phyloP scores from a whole-genome alignment of 2,888 invertebrate species.

The Drosophila multiciliata region DNA sequence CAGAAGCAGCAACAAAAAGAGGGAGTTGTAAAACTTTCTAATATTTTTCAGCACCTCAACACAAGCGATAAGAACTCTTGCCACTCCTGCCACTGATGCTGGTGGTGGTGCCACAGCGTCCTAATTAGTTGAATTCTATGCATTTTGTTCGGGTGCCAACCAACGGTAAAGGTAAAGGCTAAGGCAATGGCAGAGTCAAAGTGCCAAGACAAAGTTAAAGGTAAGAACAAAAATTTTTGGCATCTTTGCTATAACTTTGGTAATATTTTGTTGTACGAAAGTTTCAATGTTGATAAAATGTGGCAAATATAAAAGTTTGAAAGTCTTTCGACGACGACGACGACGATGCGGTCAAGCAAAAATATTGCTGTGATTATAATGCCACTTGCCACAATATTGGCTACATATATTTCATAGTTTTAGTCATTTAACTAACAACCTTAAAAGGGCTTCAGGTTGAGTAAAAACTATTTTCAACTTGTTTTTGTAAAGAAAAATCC shows the following conservation, averaged over 20 bases:
- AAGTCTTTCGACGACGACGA: constrained; percentile 29
- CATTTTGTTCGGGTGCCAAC: constrained; percentile 47
- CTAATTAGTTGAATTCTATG: constrained; percentile 80
- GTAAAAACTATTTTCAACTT: background rate
- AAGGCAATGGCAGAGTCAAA: constrained; percentile 14
- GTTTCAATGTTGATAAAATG: constrained; percentile 77
- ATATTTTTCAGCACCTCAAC: constrained; percentile 80
- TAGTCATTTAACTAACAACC: constrained; percentile 8
- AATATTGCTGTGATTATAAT: constrained; percentile 48
- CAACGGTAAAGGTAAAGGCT: constrained; percentile 11
- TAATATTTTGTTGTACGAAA: constrained; percentile 77
- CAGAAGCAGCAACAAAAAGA: background rate
- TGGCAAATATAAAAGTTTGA: constrained; percentile 70
- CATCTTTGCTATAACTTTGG: constrained; percentile 73
- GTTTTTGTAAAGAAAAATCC: background rate
- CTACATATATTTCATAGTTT: constrained; percentile 11
- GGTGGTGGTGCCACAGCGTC: constrained; percentile 45
- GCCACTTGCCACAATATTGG: constrained; percentile 23
- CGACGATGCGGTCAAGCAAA: constrained; percentile 29
- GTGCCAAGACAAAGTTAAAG: constrained; percentile 18
- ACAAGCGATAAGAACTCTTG: constrained; percentile 70
- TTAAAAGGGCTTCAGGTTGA: background rate
- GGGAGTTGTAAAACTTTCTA: constrained; percentile 66
- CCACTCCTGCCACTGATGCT: background rate
- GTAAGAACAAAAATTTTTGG: constrained; percentile 52